Evolutionary conservation across 2,113 vertebrate genomes (phyloP), one percentile per base, ranked within the genome.

Genomic region (Protomyctophum bolini): DNA sequence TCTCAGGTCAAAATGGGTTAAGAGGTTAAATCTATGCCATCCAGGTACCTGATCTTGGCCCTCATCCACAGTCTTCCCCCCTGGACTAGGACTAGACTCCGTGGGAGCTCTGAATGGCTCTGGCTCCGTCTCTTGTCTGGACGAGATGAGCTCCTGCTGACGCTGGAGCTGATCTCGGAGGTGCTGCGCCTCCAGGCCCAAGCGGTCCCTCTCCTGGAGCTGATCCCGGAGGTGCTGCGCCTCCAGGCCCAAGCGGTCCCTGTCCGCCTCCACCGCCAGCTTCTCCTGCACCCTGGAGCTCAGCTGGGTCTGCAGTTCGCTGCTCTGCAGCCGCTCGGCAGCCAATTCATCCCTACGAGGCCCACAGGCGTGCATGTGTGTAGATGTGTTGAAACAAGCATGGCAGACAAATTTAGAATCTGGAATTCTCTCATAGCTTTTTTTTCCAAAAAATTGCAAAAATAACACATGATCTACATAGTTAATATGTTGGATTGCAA

Each of bases 241-340:
- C 6, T 94, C 90, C 5, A 79, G 63, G n/a, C 86, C 82, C 51
- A 95, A 88, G 66, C 87, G 86, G 33, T 92, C 87, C 56, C 79
- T 87, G 68, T 95, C 91, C 46, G 92, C 92, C 74, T 92, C 83
- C 6, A 91, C 75, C 10, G 66, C 75, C 49, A 73, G 74, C 73
- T 90, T 92, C 73, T 94, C 93, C 79, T 93, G 89, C 52, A 81
- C 77, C 71, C 75, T 86, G 63, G 86, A 77, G 50, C 89, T 92
- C 49, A 94, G 85, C 73, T 92, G 87, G 58, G 91, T 87, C 82
- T 94, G 94, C 47, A 95, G 88, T 66, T 92, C 89, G 46, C 94
- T 88, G 21, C 77, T 89, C 88, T 93, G 94, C 14, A 48, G 69
- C 8, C 77, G 86, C 63, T 87, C 89, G 41, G 83, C 82, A 8